Base-by-base conservation (phyloP, 2,113 vertebrate genomes). In the Siphamia tubifer region DNA sequence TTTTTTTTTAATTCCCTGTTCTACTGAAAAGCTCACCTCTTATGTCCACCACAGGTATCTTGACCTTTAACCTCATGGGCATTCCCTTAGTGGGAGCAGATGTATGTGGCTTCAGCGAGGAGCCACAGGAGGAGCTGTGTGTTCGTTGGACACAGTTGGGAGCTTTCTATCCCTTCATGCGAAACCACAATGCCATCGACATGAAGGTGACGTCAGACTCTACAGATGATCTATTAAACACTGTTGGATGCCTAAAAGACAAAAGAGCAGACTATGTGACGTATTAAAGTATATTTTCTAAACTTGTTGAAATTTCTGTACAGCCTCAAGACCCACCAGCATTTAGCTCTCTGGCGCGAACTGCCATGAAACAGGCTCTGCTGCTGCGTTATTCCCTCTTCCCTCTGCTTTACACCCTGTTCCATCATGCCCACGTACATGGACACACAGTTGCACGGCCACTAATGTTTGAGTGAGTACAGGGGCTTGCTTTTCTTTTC, bases 51-150 rank as follows among this genome's bases (percentile, higher is more conserved):
- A 5, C 6, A 96, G 95, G 95, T 30, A 74, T 96, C 36, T 81
- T 96, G 86, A 96, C 93, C 54, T 96, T 96, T 87, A 96, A 94
- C 83, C 91, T 96, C 28, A 89, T 96, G 1, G 94, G 95, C 39
- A 89, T 95, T 56, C 93, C 94, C 0, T 64, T 96, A 84, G 91
- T 95, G 0, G 94, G 95, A 11, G 95, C 94, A 0, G 94, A 96
- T 63, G 90, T 95, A 82, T 96, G 94, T 0, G 94, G 94, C 32
- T 96, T 98, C 81, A 89, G 92, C 0, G 91, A 92, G 62, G 85
- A 93, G 60, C 79, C 94, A 2, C 85, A 92, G 0, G 96, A 94
- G 77, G 95, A 96, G 48, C 87, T 98, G 27, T 97, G 94, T 64
- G 68, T 93, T 20, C 93, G 94, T 34, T 96, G 95, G 95, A 96